Percentiles rank a stretch among this genome's conserved stretches.
These are phyloP conservation scores for Leucoraja ocellata DNA, from an alignment of 2,797 vertebrate species.

Conservation along the genomic window DNA sequence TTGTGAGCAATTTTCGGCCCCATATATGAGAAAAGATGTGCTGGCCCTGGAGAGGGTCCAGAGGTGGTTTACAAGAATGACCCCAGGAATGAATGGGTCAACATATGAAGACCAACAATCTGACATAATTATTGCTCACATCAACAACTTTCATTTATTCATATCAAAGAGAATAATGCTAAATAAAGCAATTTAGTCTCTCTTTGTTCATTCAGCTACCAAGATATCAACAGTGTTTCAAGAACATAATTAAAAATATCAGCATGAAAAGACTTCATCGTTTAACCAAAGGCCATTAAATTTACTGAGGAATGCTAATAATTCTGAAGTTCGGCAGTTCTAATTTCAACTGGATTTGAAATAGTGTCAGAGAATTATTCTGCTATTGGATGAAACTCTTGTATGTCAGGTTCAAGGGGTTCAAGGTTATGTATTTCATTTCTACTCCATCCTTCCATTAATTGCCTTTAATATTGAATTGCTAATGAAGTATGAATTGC, in stretches of 20 bases:
- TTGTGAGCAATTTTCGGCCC: too few relatives aligned
- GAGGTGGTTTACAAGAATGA: too few relatives aligned
- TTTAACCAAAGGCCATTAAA: not conserved
- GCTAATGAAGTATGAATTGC: not conserved
- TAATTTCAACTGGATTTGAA: not conserved
- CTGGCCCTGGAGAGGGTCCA: too few relatives aligned
- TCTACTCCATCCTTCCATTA: not conserved
- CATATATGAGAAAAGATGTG: too few relatives aligned
- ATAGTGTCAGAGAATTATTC: not conserved
- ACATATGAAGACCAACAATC: too few relatives aligned
- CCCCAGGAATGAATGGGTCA: too few relatives aligned
- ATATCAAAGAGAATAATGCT: not conserved
- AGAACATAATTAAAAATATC: not conserved
- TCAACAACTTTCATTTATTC: not conserved
- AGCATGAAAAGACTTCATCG: not conserved
- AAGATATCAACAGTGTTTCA: not conserved
- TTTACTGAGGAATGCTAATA: not conserved
- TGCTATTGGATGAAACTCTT: not conserved
- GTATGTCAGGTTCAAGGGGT: not conserved
- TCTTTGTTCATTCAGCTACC: not conserved
- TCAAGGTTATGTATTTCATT: not conserved
- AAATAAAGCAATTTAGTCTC: not conserved
- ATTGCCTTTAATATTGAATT: not conserved
- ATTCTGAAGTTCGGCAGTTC: not conserved
- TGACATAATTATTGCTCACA: not conserved